Evolutionary conservation across 2,888 invertebrate genomes (phyloP), one percentile per base, ranked within the genome.

Genomic region (Hydrotaea diabolus): DNA sequence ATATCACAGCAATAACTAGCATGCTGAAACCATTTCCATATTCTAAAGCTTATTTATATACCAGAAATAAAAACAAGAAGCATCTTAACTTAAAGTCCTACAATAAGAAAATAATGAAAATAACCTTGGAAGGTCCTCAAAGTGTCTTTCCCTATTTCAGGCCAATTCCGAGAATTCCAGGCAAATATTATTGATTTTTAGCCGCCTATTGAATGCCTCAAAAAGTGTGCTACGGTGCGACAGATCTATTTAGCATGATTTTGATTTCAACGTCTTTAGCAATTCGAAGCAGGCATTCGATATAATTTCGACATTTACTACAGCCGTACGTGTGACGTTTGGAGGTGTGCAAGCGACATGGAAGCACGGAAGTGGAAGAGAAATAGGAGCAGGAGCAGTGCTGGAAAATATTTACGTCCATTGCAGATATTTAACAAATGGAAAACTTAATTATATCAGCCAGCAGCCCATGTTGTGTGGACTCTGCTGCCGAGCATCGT

Each of bases 271-370:
- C 49, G 5, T 23, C 46, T 23, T 69, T 69, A 69, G 23, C 17
- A 8, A 69, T 69, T 69, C 69, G 23, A n/a, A 23, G 13, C 66
- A 69, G 43, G 39, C 66, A 13, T 43, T 46, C 23, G 69, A 43
- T 69, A 69, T 69, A 69, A 69, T 69, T 69, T 69, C 21, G 2
- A 69, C 11, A 69, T 46, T 46, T 69, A 69, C 21, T 66, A 19
- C 11, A 2, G n/a, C 13, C 11, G 43, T 43, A 21, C 19, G 39
- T 39, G 21, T 21, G 21, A 31, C 7, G 36, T 64, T 23, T 15
- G n/a, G n/a, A 17, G 39, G 19, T 5, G 13, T 7, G 69, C 23
- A 49, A n/a, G n/a, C n/a, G 0, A 31, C 26, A 26, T 4, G 59
- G n/a, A 19, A 23, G 69, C 4, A n/a, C n/a, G n/a, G 62, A 3